phyloP scores from a whole-genome alignment of 2,888 invertebrate genomes.

The Perizoma flavofasciatum region DNA sequence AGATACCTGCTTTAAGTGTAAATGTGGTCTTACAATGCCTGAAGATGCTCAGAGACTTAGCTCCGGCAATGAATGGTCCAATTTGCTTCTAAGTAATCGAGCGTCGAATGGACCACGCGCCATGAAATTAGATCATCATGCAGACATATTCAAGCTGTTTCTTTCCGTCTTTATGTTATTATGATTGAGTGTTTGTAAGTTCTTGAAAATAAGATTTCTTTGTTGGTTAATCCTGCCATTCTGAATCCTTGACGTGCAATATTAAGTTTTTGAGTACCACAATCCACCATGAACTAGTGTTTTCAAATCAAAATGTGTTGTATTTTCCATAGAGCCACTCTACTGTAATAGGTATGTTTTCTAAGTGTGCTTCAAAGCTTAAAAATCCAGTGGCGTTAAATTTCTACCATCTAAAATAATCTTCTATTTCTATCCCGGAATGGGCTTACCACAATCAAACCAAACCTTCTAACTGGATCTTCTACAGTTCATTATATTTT shows the following conservation, averaged over 20 bases:
- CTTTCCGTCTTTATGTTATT: constrained; percentile 25
- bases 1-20: constrained; percentile 18
- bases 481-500: constrained; percentile 47
- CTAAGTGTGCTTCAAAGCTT: too few species aligned
- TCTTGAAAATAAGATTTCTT: constrained; percentile 4
- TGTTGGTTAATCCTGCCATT: background rate
- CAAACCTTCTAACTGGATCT: constrained; percentile 41
- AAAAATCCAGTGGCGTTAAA: background rate
- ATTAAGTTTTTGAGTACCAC: too few species aligned
- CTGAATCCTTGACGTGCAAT: too few species aligned
- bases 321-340: too few species aligned
- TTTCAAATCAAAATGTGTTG: too few species aligned
- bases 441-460: constrained; percentile 24
- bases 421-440: constrained; percentile 18
- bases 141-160: constrained; percentile 47
- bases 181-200: constrained; percentile 27
- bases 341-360: too few species aligned
- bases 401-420: constrained; percentile 12
- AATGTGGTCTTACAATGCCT: constrained; percentile 22
- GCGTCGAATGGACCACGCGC: constrained; percentile 70
- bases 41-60: constrained; percentile 43
- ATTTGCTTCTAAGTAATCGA: constrained; percentile 77
- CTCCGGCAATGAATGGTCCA: constrained; percentile 72
- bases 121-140: constrained; percentile 74
- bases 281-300: too few species aligned